These are phyloP conservation scores for Hyperoplus immaculatus DNA, from an alignment of 2,797 vertebrate species.

Conservation along the genomic window DNA sequence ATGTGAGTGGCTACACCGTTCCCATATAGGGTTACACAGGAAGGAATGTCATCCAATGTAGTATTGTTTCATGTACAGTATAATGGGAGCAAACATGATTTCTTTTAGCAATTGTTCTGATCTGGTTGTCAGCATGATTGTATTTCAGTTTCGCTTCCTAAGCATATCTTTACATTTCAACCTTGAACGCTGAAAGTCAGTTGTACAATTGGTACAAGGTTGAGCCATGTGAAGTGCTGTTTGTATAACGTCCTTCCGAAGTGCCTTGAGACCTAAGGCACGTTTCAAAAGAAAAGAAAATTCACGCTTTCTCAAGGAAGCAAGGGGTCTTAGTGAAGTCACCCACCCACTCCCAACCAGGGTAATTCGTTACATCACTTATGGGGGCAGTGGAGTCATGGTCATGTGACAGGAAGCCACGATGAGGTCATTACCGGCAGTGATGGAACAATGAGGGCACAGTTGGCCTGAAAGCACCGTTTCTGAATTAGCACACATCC, in stretches of 20 bases:
- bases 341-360: slow-evolving; percentile 18
- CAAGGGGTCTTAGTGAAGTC: slow-evolving; percentile 19
- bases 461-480: slow-evolving; percentile 57
- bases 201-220: neutral
- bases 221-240: neutral
- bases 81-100: neutral
- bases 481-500: slow-evolving; percentile 73
- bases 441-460: slow-evolving; percentile 75
- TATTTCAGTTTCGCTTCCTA: neutral
- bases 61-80: neutral
- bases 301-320: slow-evolving; percentile 33
- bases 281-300: slow-evolving; percentile 7
- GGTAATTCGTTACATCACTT: slow-evolving; percentile 58
- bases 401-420: slow-evolving; percentile 72
- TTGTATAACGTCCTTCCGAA: neutral
- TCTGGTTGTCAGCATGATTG: neutral
- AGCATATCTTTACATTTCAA: slow-evolving; percentile 10
- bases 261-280: neutral
- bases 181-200: neutral
- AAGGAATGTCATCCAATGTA: neutral
- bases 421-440: slow-evolving; percentile 71
- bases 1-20: neutral
- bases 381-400: slow-evolving; percentile 35
- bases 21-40: neutral
- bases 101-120: neutral